phyloP scores from a whole-genome alignment of 2,113 vertebrate species.

The Syrrhaptes paradoxus region DNA sequence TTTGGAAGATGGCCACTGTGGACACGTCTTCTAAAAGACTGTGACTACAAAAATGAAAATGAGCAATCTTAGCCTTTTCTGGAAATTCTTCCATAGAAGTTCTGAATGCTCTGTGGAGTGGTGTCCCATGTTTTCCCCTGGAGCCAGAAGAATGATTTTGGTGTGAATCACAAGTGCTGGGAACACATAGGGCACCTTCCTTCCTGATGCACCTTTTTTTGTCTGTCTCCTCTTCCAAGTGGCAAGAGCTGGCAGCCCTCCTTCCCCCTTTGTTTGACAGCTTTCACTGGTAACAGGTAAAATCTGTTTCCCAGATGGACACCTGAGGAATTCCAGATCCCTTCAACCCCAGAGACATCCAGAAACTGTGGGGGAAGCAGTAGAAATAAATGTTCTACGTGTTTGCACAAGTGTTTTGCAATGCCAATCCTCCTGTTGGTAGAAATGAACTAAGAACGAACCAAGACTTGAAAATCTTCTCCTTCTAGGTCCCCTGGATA shows the following conservation, averaged over 20 bases:
- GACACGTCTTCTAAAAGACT: background rate
- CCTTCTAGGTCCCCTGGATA: background rate
- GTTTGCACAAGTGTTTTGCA: background rate
- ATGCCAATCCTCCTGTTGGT: background rate
- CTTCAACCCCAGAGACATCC: background rate
- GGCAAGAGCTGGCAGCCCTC: background rate
- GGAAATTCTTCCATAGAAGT: background rate
- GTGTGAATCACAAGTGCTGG: background rate
- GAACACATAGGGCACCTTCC: rapidly evolving
- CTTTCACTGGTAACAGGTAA: background rate
- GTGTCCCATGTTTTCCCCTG: background rate
- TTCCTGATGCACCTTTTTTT: background rate
- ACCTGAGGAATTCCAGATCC: background rate
- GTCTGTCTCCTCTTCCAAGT: background rate
- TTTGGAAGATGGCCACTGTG: background rate
- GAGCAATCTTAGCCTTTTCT: background rate
- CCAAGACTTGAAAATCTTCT: background rate
- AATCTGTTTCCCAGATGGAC: background rate
- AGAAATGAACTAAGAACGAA: background rate
- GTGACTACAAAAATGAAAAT: background rate
- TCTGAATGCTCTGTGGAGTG: background rate
- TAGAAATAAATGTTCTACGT: no score
- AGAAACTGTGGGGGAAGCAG: rapidly evolving
- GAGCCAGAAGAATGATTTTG: background rate
- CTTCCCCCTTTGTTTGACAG: background rate